Conservation (phyloP, 1,140 invertebrate genomes). For the Mamestra configurata region DNA sequence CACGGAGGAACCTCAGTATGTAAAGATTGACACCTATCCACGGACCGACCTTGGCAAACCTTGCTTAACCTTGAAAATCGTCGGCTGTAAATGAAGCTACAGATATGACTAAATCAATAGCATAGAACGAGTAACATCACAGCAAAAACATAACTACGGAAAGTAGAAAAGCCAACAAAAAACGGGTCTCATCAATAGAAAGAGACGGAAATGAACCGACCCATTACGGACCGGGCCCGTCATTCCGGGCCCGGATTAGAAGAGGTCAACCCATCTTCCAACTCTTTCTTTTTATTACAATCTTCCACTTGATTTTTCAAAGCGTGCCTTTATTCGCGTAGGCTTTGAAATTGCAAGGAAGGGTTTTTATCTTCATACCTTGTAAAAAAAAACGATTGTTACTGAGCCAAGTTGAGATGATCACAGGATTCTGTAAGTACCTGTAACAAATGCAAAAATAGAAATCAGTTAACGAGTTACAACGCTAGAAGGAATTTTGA, state of each 20-base stretch:
- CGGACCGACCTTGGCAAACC: no score
- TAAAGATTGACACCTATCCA: no score
- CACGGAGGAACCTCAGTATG: no score
- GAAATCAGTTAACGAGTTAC: background rate
- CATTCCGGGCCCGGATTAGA: background rate
- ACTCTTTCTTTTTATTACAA: conserved; percentile 1
- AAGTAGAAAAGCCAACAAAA: background rate
- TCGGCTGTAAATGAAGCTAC: no score
- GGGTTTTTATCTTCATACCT: background rate
- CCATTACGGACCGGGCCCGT: conserved; percentile 2
- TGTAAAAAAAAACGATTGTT: background rate
- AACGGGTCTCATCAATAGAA: conserved; percentile 11
- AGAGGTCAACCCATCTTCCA: conserved; percentile 1
- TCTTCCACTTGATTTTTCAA: conserved; percentile 27
- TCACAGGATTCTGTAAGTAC: background rate
- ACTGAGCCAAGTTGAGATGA: background rate
- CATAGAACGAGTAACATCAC: background rate
- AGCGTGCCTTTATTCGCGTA: background rate
- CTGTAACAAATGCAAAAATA: background rate
- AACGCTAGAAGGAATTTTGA: background rate
- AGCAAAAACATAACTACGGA: background rate
- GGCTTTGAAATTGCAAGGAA: background rate
- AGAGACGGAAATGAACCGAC: conserved; percentile 26
- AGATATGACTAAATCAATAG: no score
- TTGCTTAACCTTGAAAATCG: no score